A percentile compares a stretch with the other conserved stretches of the same genome.
Evolutionary conservation across 2,113 vertebrate genomes (phyloP).

Genomic region (Charina bottae): DNA sequence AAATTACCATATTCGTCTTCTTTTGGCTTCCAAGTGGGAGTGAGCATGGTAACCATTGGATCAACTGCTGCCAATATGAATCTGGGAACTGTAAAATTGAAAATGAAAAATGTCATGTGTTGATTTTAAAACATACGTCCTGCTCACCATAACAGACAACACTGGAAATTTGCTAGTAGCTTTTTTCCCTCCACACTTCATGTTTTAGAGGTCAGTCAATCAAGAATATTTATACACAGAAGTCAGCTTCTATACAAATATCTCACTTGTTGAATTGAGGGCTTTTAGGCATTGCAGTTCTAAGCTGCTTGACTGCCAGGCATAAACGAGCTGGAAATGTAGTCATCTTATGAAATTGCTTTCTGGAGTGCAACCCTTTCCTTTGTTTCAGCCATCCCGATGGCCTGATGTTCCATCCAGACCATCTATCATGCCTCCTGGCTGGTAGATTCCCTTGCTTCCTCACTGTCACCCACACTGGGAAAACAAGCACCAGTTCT

Average conservation of each 20-base stretch:
- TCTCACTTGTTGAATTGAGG: neutral
- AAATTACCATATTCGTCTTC: slow-evolving; percentile 63
- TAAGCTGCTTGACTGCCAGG: neutral
- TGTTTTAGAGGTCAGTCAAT: neutral
- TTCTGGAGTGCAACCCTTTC: too few relatives aligned
- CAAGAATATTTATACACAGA: neutral
- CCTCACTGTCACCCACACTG: too few relatives aligned
- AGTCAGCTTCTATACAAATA: neutral
- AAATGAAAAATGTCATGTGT: slow-evolving; percentile 45
- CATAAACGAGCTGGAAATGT: neutral
- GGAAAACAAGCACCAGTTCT: too few relatives aligned
- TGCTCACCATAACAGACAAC: neutral
- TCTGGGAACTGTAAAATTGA: slow-evolving; percentile 76
- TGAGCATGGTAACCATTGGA: slow-evolving; percentile 52
- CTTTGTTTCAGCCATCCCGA: too few relatives aligned
- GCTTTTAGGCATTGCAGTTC: neutral
- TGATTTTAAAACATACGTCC: neutral
- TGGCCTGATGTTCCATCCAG: too few relatives aligned
- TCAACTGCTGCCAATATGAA: slow-evolving; percentile 76
- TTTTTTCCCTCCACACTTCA: neutral
- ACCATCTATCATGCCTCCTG: too few relatives aligned
- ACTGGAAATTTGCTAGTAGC: neutral
- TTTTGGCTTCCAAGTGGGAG: slow-evolving; percentile 66
- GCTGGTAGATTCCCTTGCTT: too few relatives aligned
- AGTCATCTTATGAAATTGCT: neutral